These are phyloP conservation scores for Macaria notata DNA, from an alignment of 2,888 invertebrate species.

Conservation along the genomic window DNA sequence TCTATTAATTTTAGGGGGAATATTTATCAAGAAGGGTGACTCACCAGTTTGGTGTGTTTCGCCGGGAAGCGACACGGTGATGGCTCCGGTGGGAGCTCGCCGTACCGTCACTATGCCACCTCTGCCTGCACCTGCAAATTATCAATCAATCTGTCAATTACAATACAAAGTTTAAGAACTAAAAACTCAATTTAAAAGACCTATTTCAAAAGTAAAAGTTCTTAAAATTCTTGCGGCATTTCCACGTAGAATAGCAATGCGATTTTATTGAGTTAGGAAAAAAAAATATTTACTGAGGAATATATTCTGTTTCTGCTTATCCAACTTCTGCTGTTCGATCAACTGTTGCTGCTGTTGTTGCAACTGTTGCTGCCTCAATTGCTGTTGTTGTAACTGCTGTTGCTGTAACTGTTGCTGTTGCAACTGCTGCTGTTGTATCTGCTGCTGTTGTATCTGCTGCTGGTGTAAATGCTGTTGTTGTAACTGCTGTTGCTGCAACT, in stretches of 20 bases:
- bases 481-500: constrained; percentile 21
- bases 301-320: constrained; percentile 37
- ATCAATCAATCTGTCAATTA: no score
- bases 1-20: no score
- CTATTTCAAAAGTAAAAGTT: no score
- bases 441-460: constrained; percentile 30
- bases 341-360: constrained; percentile 30
- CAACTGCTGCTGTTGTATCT: constrained; percentile 33
- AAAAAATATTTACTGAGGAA: constrained; percentile 42
- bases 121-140: constrained; percentile 10
- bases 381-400: constrained; percentile 29
- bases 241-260: no score
- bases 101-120: constrained; percentile 47
- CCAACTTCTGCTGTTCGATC: constrained; percentile 38
- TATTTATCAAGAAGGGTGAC: not conserved
- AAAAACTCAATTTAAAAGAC: no score
- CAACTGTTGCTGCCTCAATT: constrained; percentile 15
- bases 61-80: constrained; percentile 34
- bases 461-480: constrained; percentile 30
- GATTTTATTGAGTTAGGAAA: no score
- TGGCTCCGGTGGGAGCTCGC: constrained; percentile 38
- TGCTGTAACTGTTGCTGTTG: constrained; percentile 40
- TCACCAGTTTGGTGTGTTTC: not conserved
- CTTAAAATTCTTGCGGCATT: no score
- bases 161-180: no score